Evolutionary conservation across 2,797 vertebrate genomes (phyloP).

Genomic region (Luscinia megarhynchos): DNA sequence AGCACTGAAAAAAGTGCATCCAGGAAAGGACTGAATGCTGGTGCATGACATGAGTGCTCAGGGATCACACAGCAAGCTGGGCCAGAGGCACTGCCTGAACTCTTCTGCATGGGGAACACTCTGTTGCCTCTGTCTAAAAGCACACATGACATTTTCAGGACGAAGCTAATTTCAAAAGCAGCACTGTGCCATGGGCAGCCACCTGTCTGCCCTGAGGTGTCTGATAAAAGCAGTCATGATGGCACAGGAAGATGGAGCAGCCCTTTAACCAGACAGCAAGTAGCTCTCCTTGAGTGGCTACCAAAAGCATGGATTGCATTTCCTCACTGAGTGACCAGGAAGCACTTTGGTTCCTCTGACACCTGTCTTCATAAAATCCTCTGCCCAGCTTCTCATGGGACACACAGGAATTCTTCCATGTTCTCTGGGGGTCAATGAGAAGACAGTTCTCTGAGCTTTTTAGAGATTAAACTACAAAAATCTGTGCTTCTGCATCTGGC

Average conservation of each 20-base stretch:
- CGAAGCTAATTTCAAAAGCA: neutral
- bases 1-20: neutral
- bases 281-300: neutral
- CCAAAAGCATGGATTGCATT: fast-evolving
- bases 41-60: fast-evolving
- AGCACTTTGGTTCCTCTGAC: neutral
- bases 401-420: fast-evolving
- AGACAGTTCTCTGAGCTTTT: neutral
- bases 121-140: neutral
- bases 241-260: neutral
- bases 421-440: neutral
- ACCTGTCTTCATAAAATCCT: neutral
- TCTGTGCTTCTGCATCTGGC: neutral
- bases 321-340: neutral
- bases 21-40: neutral
- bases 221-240: neutral
- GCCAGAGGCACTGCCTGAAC: neutral
- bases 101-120: neutral
- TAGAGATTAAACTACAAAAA: neutral
- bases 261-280: neutral
- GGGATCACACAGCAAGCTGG: neutral
- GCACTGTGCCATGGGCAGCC: neutral
- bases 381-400: neutral
- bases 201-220: neutral
- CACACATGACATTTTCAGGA: neutral